Base-by-base conservation (phyloP, 2,113 vertebrate genomes). In the Meleagris gallopavo region DNA sequence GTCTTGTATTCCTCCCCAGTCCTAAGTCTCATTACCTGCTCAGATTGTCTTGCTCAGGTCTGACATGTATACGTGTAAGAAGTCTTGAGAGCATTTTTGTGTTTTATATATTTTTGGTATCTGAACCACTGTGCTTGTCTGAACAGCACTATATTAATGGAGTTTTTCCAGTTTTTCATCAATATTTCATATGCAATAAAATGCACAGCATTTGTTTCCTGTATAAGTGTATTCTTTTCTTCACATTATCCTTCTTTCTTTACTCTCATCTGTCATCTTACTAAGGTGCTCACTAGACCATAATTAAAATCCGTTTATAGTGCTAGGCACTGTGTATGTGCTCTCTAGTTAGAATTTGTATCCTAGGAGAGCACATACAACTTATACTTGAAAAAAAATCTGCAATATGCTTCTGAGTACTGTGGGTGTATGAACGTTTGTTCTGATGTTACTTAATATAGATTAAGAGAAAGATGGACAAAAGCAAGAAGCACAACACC, bases 281-380 rank as follows among this genome's bases (percentile, higher is more conserved):
- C 43, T 62, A 70, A 24, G 27, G 17, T 66, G 24, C 18, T 58
- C 66, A 32, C 34, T 79, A 32, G 18, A 8, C 27, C 24, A 34
- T 13, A 14, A 17, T n/a, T 58, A 77, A 92, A 91, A 34, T 18
- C 21, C 41, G 9, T 50, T 60, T 46, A n/a, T 18, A 79, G 64
- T 20, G 6, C 16, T 66, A n/a, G 11, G 4, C 16, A 11, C 18
- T 45, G 30, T 40, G 11, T 34, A n/a, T 0, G 0, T 79, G 11
- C 4, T 74, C 13, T 10, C 1, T 34, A 64, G 54, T 90, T 74
- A 29, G 32, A 71, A 74, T 83, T 66, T 58, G 6, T 83, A 24
- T 83, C 24, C 27, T 81, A 83, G 38, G 6, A 60, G 3, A 64
- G 10, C 16, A 73, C 24, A 54, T 3, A 6, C n/a, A 6, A 67